Percentiles rank a stretch among this genome's conserved stretches.
phyloP scores from a whole-genome alignment of 2,888 invertebrate genomes.

The Branchipolynoe longqiensis region DNA sequence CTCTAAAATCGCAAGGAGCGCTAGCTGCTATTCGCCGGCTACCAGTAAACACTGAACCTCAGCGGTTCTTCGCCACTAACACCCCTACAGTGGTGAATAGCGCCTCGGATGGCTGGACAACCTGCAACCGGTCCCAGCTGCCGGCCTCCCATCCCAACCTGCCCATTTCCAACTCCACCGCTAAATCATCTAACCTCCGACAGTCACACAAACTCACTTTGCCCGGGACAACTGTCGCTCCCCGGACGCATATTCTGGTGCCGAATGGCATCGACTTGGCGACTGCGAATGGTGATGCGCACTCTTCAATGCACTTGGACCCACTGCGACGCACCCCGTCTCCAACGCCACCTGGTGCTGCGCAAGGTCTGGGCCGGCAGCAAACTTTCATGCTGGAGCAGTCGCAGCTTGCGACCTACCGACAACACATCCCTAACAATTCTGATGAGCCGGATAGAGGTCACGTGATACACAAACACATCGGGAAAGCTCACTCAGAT shows the following conservation, averaged over 20 bases:
- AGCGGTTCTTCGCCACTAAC: conserved; percentile 34
- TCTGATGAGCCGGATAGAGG: neutral
- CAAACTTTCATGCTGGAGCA: conserved; percentile 1
- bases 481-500: conserved; percentile 20
- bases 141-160: conserved; percentile 44
- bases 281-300: conserved; percentile 31
- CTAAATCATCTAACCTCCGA: conserved; percentile 28
- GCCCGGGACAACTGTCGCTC: neutral
- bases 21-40: neutral
- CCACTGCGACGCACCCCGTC: neutral
- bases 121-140: conserved; percentile 5
- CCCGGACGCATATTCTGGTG: neutral
- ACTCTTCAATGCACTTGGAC: neutral
- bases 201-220: conserved; percentile 26
- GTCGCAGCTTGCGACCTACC: conserved; percentile 5
- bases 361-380: neutral
- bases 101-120: neutral
- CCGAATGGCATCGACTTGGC: conserved; percentile 28
- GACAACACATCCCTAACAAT: no score
- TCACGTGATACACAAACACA: neutral
- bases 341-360: neutral
- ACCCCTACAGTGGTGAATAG: conserved; percentile 10
- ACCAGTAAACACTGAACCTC: conserved; percentile 34
- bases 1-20: no score
- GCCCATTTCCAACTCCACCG: neutral